Conservation (phyloP, 2,888 invertebrate species). For the Merodon equestris region DNA sequence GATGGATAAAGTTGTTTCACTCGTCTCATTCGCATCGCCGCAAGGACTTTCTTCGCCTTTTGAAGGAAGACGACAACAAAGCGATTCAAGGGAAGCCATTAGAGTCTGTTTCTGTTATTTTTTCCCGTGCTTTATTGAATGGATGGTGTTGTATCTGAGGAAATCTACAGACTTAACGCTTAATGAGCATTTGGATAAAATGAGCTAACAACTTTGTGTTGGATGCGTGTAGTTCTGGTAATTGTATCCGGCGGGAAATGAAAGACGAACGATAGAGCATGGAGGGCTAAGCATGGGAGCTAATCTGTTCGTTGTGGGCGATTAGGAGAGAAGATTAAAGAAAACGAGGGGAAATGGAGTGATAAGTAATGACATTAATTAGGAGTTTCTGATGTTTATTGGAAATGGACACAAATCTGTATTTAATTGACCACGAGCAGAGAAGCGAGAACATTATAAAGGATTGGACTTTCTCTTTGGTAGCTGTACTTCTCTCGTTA, state of each 20-base stretch:
- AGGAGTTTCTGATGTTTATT: constrained; percentile 14
- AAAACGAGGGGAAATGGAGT: constrained; percentile 21
- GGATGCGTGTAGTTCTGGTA: constrained; percentile 7
- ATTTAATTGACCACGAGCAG: constrained; percentile 15
- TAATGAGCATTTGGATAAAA: constrained; percentile 26
- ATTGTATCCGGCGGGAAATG: too few relatives aligned
- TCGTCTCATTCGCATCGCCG: constrained; percentile 7
- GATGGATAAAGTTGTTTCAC: constrained; percentile 45
- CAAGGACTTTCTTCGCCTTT: constrained; percentile 4
- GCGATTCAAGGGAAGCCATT: constrained; percentile 13
- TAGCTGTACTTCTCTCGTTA: too few relatives aligned
- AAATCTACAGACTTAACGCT: constrained; percentile 14
- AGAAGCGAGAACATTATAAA: background rate
- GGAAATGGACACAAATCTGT: constrained; percentile 41
- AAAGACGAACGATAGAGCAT: too few relatives aligned
- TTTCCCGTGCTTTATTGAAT: too few relatives aligned
- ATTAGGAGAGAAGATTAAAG: constrained; percentile 17
- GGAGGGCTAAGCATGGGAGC: constrained; percentile 1
- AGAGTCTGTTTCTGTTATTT: background rate
- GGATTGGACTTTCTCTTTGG: background rate
- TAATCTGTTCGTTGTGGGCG: constrained; percentile 24
- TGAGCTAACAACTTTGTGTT: constrained; percentile 5
- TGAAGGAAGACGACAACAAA: background rate
- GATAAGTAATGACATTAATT: constrained; percentile 50
- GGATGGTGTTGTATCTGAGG: constrained; percentile 1